These are phyloP conservation scores for Chesias legatella DNA, from an alignment of 2,888 invertebrate species.

Conservation along the genomic window DNA sequence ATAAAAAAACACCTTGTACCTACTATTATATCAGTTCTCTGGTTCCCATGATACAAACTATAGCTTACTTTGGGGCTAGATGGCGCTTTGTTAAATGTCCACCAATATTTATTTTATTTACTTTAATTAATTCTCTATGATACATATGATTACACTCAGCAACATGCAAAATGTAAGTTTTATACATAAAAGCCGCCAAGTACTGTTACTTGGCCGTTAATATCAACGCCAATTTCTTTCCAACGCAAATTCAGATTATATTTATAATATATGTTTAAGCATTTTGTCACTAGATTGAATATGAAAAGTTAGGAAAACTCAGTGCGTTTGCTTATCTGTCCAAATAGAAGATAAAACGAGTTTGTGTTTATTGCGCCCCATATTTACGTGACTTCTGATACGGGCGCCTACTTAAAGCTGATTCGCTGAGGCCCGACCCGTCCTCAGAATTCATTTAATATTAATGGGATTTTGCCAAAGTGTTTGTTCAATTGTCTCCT, in stretches of 20 bases:
- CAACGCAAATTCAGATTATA: too few species aligned
- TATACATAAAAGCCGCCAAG: too few species aligned
- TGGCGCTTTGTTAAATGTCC: too few species aligned
- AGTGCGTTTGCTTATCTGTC: constrained; percentile 34
- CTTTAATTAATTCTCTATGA: too few species aligned
- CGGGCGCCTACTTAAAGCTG: constrained; percentile 34
- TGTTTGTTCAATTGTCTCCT: constrained; percentile 32
- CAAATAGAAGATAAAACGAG: constrained; percentile 32
- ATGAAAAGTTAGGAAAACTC: constrained; percentile 22
- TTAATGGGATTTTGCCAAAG: constrained; percentile 34
- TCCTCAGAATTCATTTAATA: constrained; percentile 32
- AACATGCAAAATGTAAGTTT: too few species aligned
- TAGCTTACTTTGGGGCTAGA: too few species aligned
- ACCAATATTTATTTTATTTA: background rate
- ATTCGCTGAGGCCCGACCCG: constrained; percentile 23
- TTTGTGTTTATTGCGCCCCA: constrained; percentile 32
- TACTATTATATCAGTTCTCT: too few species aligned
- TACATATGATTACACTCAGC: too few species aligned
- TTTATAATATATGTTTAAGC: constrained; percentile 13
- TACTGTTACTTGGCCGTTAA: too few species aligned
- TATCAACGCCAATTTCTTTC: too few species aligned
- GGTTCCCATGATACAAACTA: too few species aligned
- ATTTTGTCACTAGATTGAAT: constrained; percentile 22
- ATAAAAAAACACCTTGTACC: too few species aligned
- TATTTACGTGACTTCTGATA: constrained; percentile 41